Evolutionary conservation across 2,888 invertebrate species (phyloP), one percentile per base, ranked within the genome.

Genomic region (Caenorhabditis wallacei): DNA sequence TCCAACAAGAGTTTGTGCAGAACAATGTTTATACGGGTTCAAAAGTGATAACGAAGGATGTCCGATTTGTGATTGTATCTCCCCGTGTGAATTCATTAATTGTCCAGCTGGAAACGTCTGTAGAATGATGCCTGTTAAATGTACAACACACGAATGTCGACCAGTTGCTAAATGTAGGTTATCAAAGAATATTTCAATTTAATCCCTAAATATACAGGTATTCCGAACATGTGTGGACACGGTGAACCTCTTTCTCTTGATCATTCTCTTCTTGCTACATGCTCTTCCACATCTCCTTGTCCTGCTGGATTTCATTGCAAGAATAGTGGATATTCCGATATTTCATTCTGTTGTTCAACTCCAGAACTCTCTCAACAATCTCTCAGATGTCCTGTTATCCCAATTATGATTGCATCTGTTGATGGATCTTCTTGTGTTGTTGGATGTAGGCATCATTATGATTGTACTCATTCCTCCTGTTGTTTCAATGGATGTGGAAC

Each of bases 401-500:
- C 84, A 0, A 16, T 74, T 1, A 68, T 82, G 56, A 64, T 71
- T n/a, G 74, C 80, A 7, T 86, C 86, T 10, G 82, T 85, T 8
- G 86, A 86, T 69, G 86, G 85, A 13, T 83, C 84, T n/a, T 80
- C 86, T 8, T 86, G 86, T 59, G 86, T 81, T 5, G 80, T 84
- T 57, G 79, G 74, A 7, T 86, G 86, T 54, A 72, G 86, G 4
- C 80, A 79, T 35, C 71, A 80, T 53, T 70, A 80, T 7, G 90
- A 90, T 48, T 90, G 90, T 48, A 66, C 79, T 1, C 64, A 75
- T 24, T 70, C 85, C 0, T 72, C 84, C 0, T 91, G 91, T 69
- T 91, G 91, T 54, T 91, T 87, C 78, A 90, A 91, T 57, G 90
- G 90, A 16, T 87, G 84, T 69, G 90, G 88, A 24, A 88, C 85